phyloP scores from a whole-genome alignment of 2,888 invertebrate species.

The Dinocampus coccinellae region DNA sequence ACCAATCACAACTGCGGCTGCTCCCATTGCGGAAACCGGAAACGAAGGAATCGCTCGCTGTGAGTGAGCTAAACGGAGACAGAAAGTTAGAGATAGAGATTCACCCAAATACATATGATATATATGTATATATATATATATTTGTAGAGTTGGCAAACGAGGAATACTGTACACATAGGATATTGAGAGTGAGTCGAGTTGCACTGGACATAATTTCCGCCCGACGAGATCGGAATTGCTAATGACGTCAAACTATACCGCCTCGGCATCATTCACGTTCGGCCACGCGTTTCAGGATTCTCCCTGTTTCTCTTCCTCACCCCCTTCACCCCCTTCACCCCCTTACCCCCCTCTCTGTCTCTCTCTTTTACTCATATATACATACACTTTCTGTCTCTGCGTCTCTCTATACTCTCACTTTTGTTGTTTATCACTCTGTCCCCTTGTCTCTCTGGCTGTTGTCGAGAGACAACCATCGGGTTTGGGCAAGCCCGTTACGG shows the following conservation, averaged over 20 bases:
- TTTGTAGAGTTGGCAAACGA: slow-evolving; percentile 38
- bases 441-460: slow-evolving; percentile 19
- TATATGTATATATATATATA: slow-evolving; percentile 23
- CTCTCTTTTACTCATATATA: slow-evolving; percentile 4
- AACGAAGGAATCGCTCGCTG: slow-evolving; percentile 61
- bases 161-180: slow-evolving; percentile 53
- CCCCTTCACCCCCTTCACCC: too few relatives aligned
- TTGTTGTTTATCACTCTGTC: too few relatives aligned
- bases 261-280: slow-evolving; percentile 66
- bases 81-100: neutral
- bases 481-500: slow-evolving; percentile 46
- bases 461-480: slow-evolving; percentile 17
- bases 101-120: neutral
- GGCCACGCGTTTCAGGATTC: slow-evolving; percentile 42
- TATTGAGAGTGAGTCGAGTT: slow-evolving; percentile 68
- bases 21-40: slow-evolving; percentile 65
- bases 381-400: too few relatives aligned
- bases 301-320: too few relatives aligned
- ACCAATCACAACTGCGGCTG: slow-evolving; percentile 59
- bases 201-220: slow-evolving; percentile 70
- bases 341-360: slow-evolving; percentile 10
- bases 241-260: slow-evolving; percentile 67
- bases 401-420: too few relatives aligned
- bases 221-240: slow-evolving; percentile 70
- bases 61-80: slow-evolving; percentile 25